Evolutionary conservation across 2,113 vertebrate species (phyloP).

Genomic region (Burhinus bistriatus): DNA sequence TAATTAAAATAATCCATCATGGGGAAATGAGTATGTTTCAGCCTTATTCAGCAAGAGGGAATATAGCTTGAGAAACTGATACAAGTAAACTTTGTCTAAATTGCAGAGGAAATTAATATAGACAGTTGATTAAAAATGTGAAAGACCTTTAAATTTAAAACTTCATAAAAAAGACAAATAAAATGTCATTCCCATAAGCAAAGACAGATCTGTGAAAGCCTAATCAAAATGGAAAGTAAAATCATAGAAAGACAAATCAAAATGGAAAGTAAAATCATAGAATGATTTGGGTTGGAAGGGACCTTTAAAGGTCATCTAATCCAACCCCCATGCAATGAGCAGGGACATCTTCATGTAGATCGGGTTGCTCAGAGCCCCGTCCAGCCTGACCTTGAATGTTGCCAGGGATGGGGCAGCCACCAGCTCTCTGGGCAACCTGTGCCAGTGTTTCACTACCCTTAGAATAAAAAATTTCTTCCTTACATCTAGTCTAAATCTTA

Average conservation of each 20-base stretch:
- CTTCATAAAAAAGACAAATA: background rate
- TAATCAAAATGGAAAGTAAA: background rate
- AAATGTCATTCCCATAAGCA: background rate
- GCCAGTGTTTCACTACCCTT: background rate
- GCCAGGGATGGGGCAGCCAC: background rate
- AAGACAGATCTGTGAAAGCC: background rate
- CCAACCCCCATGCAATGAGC: background rate
- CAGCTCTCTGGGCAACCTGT: background rate
- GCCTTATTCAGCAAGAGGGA: background rate
- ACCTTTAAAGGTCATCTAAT: background rate
- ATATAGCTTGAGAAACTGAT: background rate
- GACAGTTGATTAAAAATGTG: conserved; percentile 25
- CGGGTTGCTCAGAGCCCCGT: background rate
- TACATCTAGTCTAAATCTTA: background rate
- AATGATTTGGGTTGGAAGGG: background rate
- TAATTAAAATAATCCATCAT: conserved; percentile 47
- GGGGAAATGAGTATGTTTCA: conserved; percentile 37
- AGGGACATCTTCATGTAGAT: background rate
- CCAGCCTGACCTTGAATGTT: background rate
- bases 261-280: too few species aligned
- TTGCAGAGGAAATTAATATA: conserved; percentile 42
- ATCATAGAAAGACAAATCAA: background rate
- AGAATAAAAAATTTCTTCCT: background rate
- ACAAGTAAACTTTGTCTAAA: background rate
- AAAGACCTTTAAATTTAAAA: background rate